Conservation (phyloP, 2,888 invertebrate species). For the Drosophila incognita region DNA sequence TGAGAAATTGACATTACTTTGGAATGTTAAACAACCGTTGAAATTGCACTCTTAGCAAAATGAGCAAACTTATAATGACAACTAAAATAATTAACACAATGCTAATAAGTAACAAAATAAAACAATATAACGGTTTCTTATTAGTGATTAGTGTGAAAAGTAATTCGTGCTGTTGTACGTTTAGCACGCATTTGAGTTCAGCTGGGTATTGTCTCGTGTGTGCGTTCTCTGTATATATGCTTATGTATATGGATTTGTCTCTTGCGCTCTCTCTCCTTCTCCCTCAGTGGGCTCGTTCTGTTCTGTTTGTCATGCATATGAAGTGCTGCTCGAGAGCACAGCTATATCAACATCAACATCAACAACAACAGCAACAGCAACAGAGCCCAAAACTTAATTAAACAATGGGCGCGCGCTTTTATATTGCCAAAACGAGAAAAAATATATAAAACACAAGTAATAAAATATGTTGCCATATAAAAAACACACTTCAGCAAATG, state of each 20-base stretch:
- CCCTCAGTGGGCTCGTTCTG: slow-evolving; percentile 39
- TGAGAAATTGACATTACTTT: background rate
- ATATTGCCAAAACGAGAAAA: slow-evolving; percentile 51
- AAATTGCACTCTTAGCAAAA: background rate
- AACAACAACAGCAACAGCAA: too few relatives aligned
- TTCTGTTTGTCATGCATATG: slow-evolving; percentile 58
- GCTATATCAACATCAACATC: slow-evolving; percentile 28
- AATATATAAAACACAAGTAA: slow-evolving; percentile 20
- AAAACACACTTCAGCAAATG: slow-evolving; percentile 41
- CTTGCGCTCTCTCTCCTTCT: background rate
- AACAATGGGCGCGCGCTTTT: slow-evolving; percentile 58
- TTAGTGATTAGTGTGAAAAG: slow-evolving; percentile 14
- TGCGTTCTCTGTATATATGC: slow-evolving; percentile 3
- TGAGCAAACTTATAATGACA: background rate
- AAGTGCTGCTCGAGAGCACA: slow-evolving; percentile 45
- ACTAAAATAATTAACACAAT: background rate
- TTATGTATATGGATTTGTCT: background rate
- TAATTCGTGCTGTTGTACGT: slow-evolving; percentile 12
- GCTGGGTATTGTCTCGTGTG: slow-evolving; percentile 45
- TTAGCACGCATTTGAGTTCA: slow-evolving; percentile 33
- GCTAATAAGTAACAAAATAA: background rate
- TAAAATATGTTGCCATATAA: slow-evolving; percentile 33
- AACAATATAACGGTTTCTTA: background rate
- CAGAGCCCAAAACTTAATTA: slow-evolving; percentile 66
- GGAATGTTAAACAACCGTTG: background rate